Evolutionary conservation across 1,140 invertebrate species (phyloP).

Genomic region (Euura lappo): DNA sequence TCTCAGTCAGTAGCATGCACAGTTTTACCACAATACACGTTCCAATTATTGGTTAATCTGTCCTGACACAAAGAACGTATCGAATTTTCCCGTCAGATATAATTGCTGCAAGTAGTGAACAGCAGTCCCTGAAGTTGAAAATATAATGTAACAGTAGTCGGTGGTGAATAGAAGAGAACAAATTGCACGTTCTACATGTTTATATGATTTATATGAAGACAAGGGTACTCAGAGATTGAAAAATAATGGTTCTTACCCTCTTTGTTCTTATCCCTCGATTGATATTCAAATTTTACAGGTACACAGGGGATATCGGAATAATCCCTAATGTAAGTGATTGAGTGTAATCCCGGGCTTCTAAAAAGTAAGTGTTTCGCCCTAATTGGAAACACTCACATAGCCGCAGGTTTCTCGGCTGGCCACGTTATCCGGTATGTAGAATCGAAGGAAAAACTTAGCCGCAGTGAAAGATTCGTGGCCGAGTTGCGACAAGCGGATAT

Average conservation of each 20-base stretch:
- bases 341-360: background rate
- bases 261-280: too few relatives aligned
- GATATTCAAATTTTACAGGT: too few relatives aligned
- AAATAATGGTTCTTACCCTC: too few relatives aligned
- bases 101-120: background rate
- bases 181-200: background rate
- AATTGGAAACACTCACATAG: background rate
- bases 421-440: too few relatives aligned
- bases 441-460: background rate
- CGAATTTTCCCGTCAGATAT: background rate
- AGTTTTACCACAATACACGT: background rate
- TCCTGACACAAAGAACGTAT: background rate
- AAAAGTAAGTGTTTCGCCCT: background rate
- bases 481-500: background rate
- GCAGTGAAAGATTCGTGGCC: background rate
- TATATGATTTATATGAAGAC: too few relatives aligned
- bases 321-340: background rate
- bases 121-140: background rate
- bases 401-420: too few relatives aligned
- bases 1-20: background rate
- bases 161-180: background rate
- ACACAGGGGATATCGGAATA: background rate
- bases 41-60: background rate
- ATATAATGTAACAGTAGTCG: background rate
- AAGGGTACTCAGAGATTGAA: too few relatives aligned